These are phyloP conservation scores for Cisticola juncidis DNA, from an alignment of 2,113 vertebrate species.

Conservation along the genomic window DNA sequence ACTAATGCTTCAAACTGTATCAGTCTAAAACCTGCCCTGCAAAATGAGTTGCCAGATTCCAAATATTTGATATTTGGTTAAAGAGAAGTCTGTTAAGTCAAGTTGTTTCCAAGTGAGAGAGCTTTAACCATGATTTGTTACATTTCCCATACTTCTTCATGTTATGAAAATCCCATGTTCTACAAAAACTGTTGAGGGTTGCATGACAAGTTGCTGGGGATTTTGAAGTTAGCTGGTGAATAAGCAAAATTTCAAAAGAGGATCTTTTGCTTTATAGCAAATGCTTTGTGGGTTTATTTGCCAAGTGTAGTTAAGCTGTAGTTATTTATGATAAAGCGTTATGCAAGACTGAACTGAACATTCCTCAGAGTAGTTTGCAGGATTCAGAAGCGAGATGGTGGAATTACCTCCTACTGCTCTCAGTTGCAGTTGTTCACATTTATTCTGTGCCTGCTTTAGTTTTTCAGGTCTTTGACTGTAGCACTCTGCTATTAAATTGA, in stretches of 20 bases:
- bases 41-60: neutral
- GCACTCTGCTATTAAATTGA: neutral
- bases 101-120: neutral
- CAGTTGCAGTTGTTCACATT: neutral
- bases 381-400: neutral
- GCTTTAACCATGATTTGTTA: neutral
- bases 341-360: neutral
- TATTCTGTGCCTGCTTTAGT: neutral
- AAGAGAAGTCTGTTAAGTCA: neutral
- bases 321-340: neutral
- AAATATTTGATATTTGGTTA: neutral
- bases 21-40: neutral
- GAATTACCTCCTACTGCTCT: slow-evolving; percentile 2
- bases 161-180: neutral
- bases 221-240: neutral
- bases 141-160: fast-evolving
- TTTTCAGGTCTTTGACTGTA: neutral
- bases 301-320: neutral
- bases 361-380: neutral
- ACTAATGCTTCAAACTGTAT: neutral
- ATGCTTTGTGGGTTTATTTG: neutral
- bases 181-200: neutral
- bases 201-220: neutral
- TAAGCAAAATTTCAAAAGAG: neutral
- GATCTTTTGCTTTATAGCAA: neutral